Evolutionary conservation across 1,140 invertebrate species (phyloP).

Genomic region (Drosophila ambigua): DNA sequence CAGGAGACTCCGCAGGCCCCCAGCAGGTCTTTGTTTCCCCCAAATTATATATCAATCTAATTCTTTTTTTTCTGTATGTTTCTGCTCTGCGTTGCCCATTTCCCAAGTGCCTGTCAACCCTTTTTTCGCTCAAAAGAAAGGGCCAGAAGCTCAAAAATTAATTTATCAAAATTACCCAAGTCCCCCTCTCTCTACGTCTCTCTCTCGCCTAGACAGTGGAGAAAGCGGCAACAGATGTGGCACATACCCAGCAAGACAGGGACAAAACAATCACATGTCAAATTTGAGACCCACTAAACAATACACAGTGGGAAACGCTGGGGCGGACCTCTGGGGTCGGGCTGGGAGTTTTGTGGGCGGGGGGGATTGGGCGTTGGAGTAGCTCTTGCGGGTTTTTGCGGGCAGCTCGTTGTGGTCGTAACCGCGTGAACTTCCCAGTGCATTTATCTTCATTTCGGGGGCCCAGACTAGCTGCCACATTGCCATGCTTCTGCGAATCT

Average conservation of each 20-base stretch:
- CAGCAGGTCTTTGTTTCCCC: conserved; percentile 37
- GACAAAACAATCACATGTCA: conserved; percentile 80
- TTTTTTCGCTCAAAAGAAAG: conserved; percentile 43
- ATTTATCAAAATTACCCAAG: conserved; percentile 77
- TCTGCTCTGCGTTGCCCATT: conserved; percentile 19
- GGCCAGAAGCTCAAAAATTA: conserved; percentile 70
- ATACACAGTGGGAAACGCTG: conserved; percentile 30
- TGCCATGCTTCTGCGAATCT: conserved; percentile 9
- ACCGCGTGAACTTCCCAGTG: conserved; percentile 76
- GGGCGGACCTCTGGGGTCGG: conserved; percentile 34
- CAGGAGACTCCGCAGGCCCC: conserved; percentile 49
- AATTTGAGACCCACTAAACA: conserved; percentile 80
- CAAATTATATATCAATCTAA: conserved; percentile 81
- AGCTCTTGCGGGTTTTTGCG: conserved; percentile 41
- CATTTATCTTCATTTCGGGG: conserved; percentile 78
- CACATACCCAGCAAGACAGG: conserved; percentile 22
- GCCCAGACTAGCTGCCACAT: too few species aligned
- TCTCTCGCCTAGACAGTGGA: conserved; percentile 14
- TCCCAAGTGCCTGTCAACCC: conserved; percentile 77
- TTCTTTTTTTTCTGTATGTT: conserved; percentile 38
- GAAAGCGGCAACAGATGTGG: conserved; percentile 49
- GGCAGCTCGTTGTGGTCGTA: conserved; percentile 71
- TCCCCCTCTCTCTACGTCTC: too few species aligned
- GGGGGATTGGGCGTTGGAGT: conserved; percentile 25
- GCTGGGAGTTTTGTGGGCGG: not conserved